These are phyloP conservation scores for Drosophila hydei DNA, from an alignment of 1,140 invertebrate genomes.

Conservation along the genomic window DNA sequence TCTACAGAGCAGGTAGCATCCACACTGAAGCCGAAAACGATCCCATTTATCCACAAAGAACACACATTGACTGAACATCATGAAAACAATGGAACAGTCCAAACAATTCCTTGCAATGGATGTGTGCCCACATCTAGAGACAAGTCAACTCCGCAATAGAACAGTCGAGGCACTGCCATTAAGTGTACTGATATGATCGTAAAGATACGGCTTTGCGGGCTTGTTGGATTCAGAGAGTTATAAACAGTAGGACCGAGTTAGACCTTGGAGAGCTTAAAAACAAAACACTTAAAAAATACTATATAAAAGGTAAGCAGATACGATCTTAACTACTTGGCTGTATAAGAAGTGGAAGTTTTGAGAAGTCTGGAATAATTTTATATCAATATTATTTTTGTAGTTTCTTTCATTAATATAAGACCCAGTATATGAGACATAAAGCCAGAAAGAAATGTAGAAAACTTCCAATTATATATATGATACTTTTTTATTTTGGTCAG, in stretches of 20 bases:
- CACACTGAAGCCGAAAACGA: too few species aligned
- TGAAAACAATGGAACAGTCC: neutral
- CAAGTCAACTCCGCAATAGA: neutral
- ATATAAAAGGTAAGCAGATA: neutral
- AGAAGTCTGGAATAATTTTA: neutral
- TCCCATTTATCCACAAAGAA: too few species aligned
- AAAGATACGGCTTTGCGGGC: constrained; percentile 6
- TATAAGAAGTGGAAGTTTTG: neutral
- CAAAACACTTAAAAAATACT: neutral
- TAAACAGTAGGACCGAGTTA: neutral
- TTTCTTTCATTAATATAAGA: too few species aligned
- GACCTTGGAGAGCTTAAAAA: neutral
- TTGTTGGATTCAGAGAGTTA: neutral
- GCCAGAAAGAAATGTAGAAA: too few species aligned
- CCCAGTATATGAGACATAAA: too few species aligned
- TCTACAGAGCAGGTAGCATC: constrained; percentile 23
- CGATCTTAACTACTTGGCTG: constrained; percentile 4
- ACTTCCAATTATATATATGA: too few species aligned
- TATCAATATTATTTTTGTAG: neutral
- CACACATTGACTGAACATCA: too few species aligned
- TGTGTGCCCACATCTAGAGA: neutral
- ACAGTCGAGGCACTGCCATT: neutral
- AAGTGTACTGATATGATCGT: neutral
- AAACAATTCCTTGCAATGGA: constrained; percentile 13
- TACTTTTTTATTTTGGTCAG: neutral